Conservation (phyloP, 2,797 vertebrate species). For the Argya squamiceps region DNA sequence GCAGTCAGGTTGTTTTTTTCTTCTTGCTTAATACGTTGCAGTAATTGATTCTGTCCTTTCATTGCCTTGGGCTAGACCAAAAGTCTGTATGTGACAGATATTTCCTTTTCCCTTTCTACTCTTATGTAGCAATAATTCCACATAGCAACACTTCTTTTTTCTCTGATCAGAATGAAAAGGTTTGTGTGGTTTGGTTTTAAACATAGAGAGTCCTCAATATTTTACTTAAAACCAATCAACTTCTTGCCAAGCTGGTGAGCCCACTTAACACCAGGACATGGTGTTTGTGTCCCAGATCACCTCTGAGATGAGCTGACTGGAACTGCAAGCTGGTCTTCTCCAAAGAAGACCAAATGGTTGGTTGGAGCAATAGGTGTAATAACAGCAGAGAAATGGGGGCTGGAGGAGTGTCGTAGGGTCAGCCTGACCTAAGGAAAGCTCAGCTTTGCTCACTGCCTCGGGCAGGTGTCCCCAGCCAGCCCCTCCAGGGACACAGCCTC, state of each 20-base stretch:
- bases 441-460: neutral
- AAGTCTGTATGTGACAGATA: neutral
- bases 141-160: neutral
- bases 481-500: neutral
- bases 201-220: neutral
- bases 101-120: neutral
- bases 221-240: neutral
- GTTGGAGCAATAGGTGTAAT: neutral
- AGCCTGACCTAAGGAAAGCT: neutral
- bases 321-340: neutral
- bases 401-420: fast-evolving
- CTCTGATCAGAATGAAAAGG: neutral
- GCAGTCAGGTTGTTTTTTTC: neutral
- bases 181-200: neutral
- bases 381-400: neutral
- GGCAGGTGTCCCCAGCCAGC: neutral
- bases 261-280: neutral
- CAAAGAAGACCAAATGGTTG: neutral
- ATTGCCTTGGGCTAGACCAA: neutral
- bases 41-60: neutral
- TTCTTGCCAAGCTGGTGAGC: neutral
- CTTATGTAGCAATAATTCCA: neutral
- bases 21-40: neutral
- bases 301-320: neutral
- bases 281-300: neutral